phyloP scores from a whole-genome alignment of 2,888 invertebrate genomes.

The Drosophila falleni region DNA sequence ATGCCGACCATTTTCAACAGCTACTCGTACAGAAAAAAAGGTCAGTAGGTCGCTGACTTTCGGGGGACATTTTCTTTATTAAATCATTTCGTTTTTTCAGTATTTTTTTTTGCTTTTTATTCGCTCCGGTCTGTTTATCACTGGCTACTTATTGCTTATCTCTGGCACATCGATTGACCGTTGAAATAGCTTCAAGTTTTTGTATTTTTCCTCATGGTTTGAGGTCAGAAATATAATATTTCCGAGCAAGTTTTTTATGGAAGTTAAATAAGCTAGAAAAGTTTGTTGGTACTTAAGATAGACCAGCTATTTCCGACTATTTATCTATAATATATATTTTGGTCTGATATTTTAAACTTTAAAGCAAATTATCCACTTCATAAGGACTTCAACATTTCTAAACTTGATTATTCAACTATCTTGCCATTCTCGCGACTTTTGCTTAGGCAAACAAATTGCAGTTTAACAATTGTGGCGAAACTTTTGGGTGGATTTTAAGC shows the following conservation, averaged over 20 bases:
- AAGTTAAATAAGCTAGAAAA: conserved; percentile 3
- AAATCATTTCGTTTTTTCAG: conserved; percentile 63
- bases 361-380: background rate
- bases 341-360: background rate
- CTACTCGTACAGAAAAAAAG: conserved; percentile 45
- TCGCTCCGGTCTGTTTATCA: conserved; percentile 42
- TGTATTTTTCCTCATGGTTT: no score
- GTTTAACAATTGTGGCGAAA: conserved; percentile 52
- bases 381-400: background rate
- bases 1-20: conserved; percentile 56
- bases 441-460: conserved; percentile 56
- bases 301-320: conserved; percentile 1
- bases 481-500: conserved; percentile 18
- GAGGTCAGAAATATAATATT: no score
- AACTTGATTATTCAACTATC: conserved; percentile 53
- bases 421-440: conserved; percentile 41
- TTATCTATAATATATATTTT: background rate
- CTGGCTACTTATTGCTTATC: conserved; percentile 65
- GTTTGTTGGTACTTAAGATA: conserved; percentile 10
- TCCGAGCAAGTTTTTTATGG: conserved; percentile 12
- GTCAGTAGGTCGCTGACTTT: conserved; percentile 59
- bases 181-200: conserved; percentile 35
- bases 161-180: conserved; percentile 58
- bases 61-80: conserved; percentile 62
- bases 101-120: conserved; percentile 12